Evolutionary conservation across 1,140 invertebrate species (phyloP), one percentile per base, ranked within the genome.

Genomic region (Drosophila ficusphila): DNA sequence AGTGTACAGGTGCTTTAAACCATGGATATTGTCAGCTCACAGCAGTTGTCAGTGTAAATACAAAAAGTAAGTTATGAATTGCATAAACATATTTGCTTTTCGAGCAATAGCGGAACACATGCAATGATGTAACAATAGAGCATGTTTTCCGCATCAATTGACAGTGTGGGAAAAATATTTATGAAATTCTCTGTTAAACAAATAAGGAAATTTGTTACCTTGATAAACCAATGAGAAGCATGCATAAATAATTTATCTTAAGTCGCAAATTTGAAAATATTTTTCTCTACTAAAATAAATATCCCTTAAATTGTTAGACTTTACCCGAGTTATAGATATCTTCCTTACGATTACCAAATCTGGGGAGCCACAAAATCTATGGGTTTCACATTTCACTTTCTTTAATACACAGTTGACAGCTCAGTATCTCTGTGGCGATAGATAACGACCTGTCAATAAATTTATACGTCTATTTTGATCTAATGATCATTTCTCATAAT

Each of bases 401-500:
- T 53, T 46, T 31, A 60, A 78, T 44, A 52, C 49, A 7, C 42
- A 12, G 34, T 36, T 51, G 70, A 79, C 57, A 76, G 27, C 9
- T 23, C 54, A 29, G 46, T 82, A 48, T 82, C 69, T 73, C 8
- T 34, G 27, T 8, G 18, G 34, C 53, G 56, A 51, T 42, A 58
- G 52, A 69, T 82, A 86, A 53, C 25, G n/a, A 65, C 42, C 51
- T 74, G 70, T 51, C 70, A 74, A 86, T 85, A 86, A 76, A 74
- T 60, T 79, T 29, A 36, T 33, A 36, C 70, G 29, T 76, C 41
- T 74, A 53, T 60, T 68, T 65, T 41, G 58, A 67, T 67, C 62
- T 49, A 72, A 76, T 53, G 57, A 86, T 86, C 78, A 86, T 76
- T 76, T 54, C 57, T 29, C 49, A 85, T 86, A 86, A 85, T 86